A percentile compares a stretch with the other conserved stretches of the same genome.
These are phyloP conservation scores for Marasmarcha lunaedactyla DNA, from an alignment of 2,888 invertebrate species.

Conservation along the genomic window DNA sequence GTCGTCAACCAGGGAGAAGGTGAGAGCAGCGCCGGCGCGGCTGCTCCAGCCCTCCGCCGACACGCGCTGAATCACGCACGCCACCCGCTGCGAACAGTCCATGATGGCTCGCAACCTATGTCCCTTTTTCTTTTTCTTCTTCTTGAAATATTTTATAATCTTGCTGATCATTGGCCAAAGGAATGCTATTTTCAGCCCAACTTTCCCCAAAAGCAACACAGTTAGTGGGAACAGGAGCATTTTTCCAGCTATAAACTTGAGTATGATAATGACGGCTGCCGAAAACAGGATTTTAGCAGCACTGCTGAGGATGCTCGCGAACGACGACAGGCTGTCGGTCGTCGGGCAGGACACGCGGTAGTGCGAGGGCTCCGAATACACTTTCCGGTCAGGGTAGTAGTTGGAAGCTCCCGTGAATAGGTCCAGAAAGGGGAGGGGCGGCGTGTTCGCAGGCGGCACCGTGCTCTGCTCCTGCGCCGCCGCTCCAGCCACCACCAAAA, in stretches of 20 bases:
- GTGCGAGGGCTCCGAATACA: constrained; percentile 34
- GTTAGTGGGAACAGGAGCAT: constrained; percentile 47
- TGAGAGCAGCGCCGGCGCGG: constrained; percentile 49
- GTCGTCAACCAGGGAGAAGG: constrained; percentile 51
- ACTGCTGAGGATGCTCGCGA: constrained; percentile 51
- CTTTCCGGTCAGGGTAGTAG: constrained; percentile 45
- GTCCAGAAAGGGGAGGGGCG: constrained; percentile 43
- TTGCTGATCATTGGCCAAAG: constrained; percentile 60
- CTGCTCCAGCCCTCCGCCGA: constrained; percentile 38
- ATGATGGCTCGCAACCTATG: constrained; percentile 41
- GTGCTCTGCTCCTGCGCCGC: constrained; percentile 48
- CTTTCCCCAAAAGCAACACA: constrained; percentile 43
- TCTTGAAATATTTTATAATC: constrained; percentile 53
- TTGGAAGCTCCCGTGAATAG: constrained; percentile 48
- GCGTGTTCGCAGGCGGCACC: constrained; percentile 28
- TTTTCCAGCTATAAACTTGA: constrained; percentile 52
- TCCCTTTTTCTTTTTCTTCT: constrained; percentile 46
- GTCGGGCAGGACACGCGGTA: constrained; percentile 45
- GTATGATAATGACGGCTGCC: constrained; percentile 43
- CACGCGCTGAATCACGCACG: constrained; percentile 47
- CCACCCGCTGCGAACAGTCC: constrained; percentile 51
- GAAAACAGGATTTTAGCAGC: constrained; percentile 62
- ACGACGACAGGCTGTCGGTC: constrained; percentile 42
- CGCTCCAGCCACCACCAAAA: constrained; percentile 32
- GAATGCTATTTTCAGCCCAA: constrained; percentile 49